These are phyloP conservation scores for Hippasteria phrygiana DNA, from an alignment of 53 echinoderm and acorn worm genomes.

Conservation along the genomic window DNA sequence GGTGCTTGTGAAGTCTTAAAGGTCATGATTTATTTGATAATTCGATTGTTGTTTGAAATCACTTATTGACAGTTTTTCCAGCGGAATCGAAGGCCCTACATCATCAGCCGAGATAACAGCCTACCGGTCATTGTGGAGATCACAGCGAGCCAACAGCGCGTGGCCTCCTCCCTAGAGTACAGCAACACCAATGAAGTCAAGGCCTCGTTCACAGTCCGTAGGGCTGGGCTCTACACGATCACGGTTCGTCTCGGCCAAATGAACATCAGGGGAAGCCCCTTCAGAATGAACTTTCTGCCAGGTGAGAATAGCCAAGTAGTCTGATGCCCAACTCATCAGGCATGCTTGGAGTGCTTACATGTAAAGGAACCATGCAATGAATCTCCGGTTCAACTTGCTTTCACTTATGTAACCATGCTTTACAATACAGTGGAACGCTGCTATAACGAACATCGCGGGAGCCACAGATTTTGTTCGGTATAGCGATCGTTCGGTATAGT, in stretches of 20 bases:
- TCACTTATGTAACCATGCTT: too few species aligned
- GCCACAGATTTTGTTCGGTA: too few species aligned
- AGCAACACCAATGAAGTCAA: constrained; percentile 74
- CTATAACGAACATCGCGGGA: too few species aligned
- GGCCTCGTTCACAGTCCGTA: constrained; percentile 84
- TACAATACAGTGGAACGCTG: too few species aligned
- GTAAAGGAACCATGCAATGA: too few species aligned
- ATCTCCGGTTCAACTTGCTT: too few species aligned
- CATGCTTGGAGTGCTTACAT: too few species aligned
- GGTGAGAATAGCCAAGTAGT: too few species aligned
- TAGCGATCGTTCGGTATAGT: too few species aligned
- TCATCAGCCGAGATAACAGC: constrained; percentile 78
- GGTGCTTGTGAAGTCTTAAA: too few species aligned
- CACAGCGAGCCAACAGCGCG: constrained; percentile 75
- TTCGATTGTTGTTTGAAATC: neutral
- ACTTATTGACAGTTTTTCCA: constrained; percentile 77
- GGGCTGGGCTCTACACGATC: constrained; percentile 81
- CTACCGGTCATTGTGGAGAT: constrained; percentile 73
- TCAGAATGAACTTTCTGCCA: constrained; percentile 78
- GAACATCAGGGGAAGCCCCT: constrained; percentile 88
- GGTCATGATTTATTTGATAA: neutral
- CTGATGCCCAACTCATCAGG: too few species aligned
- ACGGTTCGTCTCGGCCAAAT: constrained; percentile 64
- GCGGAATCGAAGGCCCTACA: constrained; percentile 85
- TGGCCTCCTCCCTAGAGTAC: constrained; percentile 80